These are phyloP conservation scores for Halcyon chelicuti DNA, from an alignment of 2,797 vertebrate species.

Conservation along the genomic window DNA sequence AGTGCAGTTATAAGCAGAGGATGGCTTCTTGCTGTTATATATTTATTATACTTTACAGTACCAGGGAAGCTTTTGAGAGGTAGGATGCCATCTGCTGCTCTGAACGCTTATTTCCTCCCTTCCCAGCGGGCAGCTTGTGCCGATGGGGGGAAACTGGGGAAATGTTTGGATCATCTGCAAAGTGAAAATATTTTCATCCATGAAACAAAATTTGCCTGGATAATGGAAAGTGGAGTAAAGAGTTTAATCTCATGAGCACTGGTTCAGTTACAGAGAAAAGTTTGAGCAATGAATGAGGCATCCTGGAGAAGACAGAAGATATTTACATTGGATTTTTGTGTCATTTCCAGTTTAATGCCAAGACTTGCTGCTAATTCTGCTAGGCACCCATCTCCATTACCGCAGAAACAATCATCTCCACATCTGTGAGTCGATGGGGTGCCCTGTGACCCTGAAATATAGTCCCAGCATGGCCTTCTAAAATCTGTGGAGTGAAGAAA, in stretches of 20 bases:
- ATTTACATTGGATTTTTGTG: not conserved
- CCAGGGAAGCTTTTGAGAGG: not conserved
- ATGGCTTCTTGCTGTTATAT: not conserved
- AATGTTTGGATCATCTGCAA: not conserved
- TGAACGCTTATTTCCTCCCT: not conserved
- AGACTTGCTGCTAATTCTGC: not conserved
- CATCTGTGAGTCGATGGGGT: not conserved
- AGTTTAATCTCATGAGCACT: not conserved
- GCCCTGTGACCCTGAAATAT: slow-evolving; percentile 17
- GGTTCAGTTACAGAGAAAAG: not conserved
- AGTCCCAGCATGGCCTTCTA: not conserved
- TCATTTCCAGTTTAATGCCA: not conserved
- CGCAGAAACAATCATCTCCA: not conserved
- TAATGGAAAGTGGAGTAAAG: not conserved
- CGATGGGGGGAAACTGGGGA: not conserved
- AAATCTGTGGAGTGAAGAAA: slow-evolving; percentile 13
- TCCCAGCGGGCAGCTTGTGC: not conserved
- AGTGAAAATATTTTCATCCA: not conserved
- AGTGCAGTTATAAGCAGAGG: not conserved
- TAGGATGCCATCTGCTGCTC: slow-evolving; percentile 71
- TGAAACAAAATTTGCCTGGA: not conserved
- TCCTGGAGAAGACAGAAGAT: not conserved
- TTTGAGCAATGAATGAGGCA: not conserved
- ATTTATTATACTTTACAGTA: not conserved
- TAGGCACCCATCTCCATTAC: not conserved